Evolutionary conservation across 2,797 vertebrate genomes (phyloP).

Genomic region (Cottoperca gobio): DNA sequence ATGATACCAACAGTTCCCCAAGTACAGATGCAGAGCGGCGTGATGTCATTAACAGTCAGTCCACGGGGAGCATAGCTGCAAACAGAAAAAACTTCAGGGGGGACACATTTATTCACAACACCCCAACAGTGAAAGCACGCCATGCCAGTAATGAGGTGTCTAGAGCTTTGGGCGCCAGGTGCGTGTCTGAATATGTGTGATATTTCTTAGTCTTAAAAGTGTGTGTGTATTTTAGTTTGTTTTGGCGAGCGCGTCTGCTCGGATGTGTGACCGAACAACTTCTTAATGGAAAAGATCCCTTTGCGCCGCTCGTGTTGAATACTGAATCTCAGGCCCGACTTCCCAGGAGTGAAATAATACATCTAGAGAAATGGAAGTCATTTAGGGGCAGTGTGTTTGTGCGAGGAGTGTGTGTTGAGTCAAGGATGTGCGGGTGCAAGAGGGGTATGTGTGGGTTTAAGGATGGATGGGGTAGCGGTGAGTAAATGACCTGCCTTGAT

Average conservation of each 20-base stretch:
- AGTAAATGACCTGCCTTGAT: constrained; percentile 82
- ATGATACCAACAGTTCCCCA: constrained; percentile 54
- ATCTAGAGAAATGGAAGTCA: constrained; percentile 71
- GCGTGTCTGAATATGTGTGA: constrained; percentile 43
- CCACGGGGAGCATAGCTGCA: constrained; percentile 56
- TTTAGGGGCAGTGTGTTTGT: constrained; percentile 66
- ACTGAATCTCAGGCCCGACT: constrained; percentile 46
- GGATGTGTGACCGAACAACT: constrained; percentile 58
- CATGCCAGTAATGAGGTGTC: constrained; percentile 78
- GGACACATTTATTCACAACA: constrained; percentile 72
- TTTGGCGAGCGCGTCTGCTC: constrained; percentile 26
- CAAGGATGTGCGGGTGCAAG: constrained; percentile 30
- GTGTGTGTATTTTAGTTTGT: constrained; percentile 32
- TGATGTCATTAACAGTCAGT: constrained; percentile 72
- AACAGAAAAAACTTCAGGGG: constrained; percentile 58
- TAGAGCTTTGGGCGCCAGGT: constrained; percentile 61
- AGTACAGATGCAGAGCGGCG: constrained; percentile 53
- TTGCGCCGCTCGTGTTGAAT: constrained; percentile 47
- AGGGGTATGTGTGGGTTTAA: constrained; percentile 39
- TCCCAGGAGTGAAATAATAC: constrained; percentile 73
- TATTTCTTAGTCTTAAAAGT: constrained; percentile 45
- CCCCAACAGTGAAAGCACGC: constrained; percentile 54
- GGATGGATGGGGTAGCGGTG: constrained; percentile 71
- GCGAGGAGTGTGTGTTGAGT: constrained; percentile 30
- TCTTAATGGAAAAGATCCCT: constrained; percentile 71